These are phyloP conservation scores for Lasioglossum leucozonium DNA, from an alignment of 2,888 invertebrate genomes.

Conservation along the genomic window DNA sequence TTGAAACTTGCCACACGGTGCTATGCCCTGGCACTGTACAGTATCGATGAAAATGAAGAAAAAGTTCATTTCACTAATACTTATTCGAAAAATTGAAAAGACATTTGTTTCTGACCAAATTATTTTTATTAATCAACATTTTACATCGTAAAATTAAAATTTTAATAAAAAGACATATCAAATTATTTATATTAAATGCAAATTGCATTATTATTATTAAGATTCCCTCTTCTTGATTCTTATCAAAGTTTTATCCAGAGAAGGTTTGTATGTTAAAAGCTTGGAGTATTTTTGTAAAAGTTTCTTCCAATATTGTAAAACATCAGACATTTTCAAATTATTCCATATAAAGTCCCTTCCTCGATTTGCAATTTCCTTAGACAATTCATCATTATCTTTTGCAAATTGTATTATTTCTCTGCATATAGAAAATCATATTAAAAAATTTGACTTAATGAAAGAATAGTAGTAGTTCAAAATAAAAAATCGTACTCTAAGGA, in stretches of 20 bases:
- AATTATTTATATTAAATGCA: constrained; percentile 46
- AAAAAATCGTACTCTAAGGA: constrained; percentile 87
- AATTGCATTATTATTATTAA: constrained; percentile 14
- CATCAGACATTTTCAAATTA: constrained; percentile 92
- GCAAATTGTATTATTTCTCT: constrained; percentile 91
- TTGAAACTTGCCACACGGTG: constrained; percentile 73
- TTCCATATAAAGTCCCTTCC: constrained; percentile 94
- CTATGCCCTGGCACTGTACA: constrained; percentile 69
- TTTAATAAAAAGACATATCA: constrained; percentile 44
- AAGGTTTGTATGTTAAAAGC: constrained; percentile 89
- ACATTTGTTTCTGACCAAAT: constrained; percentile 36
- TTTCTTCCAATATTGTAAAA: constrained; percentile 94
- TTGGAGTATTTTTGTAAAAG: constrained; percentile 91
- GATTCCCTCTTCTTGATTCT: constrained; percentile 81
- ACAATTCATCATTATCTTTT: constrained; percentile 90
- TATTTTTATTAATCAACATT: constrained; percentile 47
- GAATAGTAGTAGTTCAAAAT: background rate
- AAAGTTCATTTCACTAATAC: constrained; percentile 62
- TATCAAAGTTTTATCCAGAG: constrained; percentile 87
- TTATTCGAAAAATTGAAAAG: constrained; percentile 22
- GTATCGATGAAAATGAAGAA: constrained; percentile 59
- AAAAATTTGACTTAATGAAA: background rate
- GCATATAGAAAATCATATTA: constrained; percentile 58
- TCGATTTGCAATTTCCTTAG: constrained; percentile 91
- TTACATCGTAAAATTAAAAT: constrained; percentile 38